These are phyloP conservation scores for Anarsia innoxiella DNA, from an alignment of 2,888 invertebrate species.

Conservation along the genomic window DNA sequence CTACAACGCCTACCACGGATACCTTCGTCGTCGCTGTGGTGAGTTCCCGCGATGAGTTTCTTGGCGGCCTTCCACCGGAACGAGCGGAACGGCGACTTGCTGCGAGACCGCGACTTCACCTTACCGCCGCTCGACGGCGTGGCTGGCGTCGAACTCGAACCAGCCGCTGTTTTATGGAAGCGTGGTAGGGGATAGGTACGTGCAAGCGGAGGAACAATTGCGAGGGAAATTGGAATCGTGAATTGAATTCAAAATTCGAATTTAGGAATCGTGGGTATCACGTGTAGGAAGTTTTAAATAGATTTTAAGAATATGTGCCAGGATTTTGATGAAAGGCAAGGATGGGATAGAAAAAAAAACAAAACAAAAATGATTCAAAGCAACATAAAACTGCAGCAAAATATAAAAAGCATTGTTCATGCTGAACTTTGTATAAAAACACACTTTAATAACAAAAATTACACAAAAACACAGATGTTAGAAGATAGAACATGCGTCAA, in stretches of 20 bases:
- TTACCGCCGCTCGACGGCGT: constrained; percentile 75
- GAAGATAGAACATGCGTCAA: constrained; percentile 29
- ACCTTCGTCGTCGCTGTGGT: constrained; percentile 88
- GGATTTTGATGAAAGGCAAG: constrained; percentile 16
- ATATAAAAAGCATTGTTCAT: constrained; percentile 53
- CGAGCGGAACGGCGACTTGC: constrained; percentile 95
- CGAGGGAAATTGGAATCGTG: too few species aligned
- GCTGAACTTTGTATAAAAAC: constrained; percentile 22
- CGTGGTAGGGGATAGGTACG: constrained; percentile 24
- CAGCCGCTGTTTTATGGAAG: constrained; percentile 51
- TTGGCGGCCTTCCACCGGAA: constrained; percentile 92
- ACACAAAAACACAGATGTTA: constrained; percentile 55
- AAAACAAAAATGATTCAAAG: constrained; percentile 63
- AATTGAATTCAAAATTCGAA: not conserved
- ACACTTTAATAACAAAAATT: constrained; percentile 24
- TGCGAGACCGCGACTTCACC: constrained; percentile 90
- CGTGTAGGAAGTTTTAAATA: not conserved
- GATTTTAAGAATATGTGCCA: constrained; percentile 16
- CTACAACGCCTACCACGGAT: constrained; percentile 57
- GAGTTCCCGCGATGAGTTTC: constrained; percentile 79
- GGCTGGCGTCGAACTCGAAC: constrained; percentile 57
- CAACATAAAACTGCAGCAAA: constrained; percentile 66
- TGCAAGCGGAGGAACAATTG: too few species aligned
- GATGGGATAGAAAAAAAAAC: constrained; percentile 36
- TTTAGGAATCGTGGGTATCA: not conserved